Evolutionary conservation across 2,888 invertebrate genomes (phyloP), one percentile per base, ranked within the genome.

Genomic region (Heliconius charithonia): DNA sequence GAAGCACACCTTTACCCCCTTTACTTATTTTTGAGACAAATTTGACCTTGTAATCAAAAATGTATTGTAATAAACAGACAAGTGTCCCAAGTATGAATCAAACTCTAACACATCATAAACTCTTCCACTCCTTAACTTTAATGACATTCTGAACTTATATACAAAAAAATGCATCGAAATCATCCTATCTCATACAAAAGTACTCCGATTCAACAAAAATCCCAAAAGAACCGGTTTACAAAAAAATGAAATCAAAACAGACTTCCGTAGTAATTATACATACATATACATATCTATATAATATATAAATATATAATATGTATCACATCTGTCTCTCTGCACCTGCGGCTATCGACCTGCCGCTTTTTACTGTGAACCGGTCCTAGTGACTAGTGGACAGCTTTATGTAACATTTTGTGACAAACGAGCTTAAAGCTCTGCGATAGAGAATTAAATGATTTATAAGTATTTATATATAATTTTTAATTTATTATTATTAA

Each of bases 271-370:
- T 77, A 66, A 79, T 75, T 76, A 76, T 70, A 75, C 75, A 41
- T 71, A 69, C 29, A 59, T 67, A 62, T 73, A 79, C 63, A 75
- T 72, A 69, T 79, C 37, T 66, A 63, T 37, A 37, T 69, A 59
- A 69, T 45, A 72, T 73, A 71, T 75, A 77, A 69, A 67, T 71
- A 59, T 32, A 59, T 59, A 29, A 72, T 32, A 72, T 72, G 79
- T 79, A 78, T 81, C 79, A 70, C 83, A 83, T 79, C 80, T 82
- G 82, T 83, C 81, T 79, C 81, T 74, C 83, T 87, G 88, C 93
- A 93, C 93, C 93, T 92, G 93, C 93, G 91, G 91, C 87, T 92
- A 90, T 90, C 91, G 92, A 93, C 91, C 92, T 89, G 89, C 88
- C 88, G 87, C 90, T 93, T 93, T 93, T 93, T 85, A 92, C 90